Evolutionary conservation across 2,888 invertebrate genomes (phyloP), one percentile per base, ranked within the genome.

Genomic region (Villa cingulata): DNA sequence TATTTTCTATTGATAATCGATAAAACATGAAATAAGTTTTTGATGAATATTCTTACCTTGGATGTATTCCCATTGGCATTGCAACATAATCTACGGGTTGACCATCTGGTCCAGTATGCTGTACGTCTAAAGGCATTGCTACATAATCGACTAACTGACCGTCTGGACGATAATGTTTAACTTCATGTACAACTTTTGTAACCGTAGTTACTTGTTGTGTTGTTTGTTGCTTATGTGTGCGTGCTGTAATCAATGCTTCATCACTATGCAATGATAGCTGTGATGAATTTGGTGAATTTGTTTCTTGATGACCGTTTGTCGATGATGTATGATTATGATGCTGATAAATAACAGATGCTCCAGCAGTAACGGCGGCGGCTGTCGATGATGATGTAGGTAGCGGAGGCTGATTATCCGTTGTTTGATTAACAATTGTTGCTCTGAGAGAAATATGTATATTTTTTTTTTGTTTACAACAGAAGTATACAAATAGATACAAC

Each of bases 201-300:
- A 81, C 78, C 32, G 80, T 80, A 49, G 81, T 81, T 60, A 81
- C 80, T 75, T 81, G 70, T 63, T 81, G 80, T 42, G 78, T 78
- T 48, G 77, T 78, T 61, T 80, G 80, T 62, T 80, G 78, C 61
- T 80, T 80, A 60, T 78, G 78, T 50, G 77, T 75, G 53, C 80
- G 73, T 56, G 79, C 76, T 12, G 29, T 32, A 4, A 32, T 32
- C 57, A 76, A 66, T 44, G 74, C 49, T 32, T 72, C 72, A 51
- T 72, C 72, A 59, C 72, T 72, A 56, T 72, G 72, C 50, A 71
- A 69, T 43, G 72, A 72, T 64, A 72, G 68, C 55, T 67, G 70
- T 58, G 71, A 71, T 38, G 78, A 77, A 62, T 76, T 75, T 56
- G 78, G 72, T 52, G 77, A 77, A 66, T 77, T 77, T 61, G 78